phyloP scores from a whole-genome alignment of 1,140 invertebrate species.

The Cydia fagiglandana region DNA sequence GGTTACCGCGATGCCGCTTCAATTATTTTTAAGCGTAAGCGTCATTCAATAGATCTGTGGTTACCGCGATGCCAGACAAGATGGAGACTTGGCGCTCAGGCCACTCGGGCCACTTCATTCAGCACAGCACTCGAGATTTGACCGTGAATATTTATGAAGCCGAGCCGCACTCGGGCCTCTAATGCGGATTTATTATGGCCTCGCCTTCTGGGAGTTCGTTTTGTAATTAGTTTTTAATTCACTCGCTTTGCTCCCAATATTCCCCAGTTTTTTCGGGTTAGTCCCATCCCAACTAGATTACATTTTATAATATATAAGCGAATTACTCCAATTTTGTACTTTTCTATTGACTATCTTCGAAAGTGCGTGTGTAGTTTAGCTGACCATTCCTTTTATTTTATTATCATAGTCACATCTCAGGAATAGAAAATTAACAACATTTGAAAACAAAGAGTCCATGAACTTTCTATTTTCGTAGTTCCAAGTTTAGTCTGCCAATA shows the following conservation, averaged over 20 bases:
- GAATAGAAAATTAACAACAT: background rate
- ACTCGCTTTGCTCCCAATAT: conserved; percentile 22
- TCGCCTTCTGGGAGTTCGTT: conserved; percentile 33
- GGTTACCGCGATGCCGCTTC: too few relatives aligned
- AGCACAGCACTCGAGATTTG: conserved; percentile 38
- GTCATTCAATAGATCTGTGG: too few relatives aligned
- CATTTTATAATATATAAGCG: conserved; percentile 8
- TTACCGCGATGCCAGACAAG: background rate
- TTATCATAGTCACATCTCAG: background rate
- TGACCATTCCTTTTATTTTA: too few relatives aligned
- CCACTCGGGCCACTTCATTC: conserved; percentile 33
- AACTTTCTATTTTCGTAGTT: conserved; percentile 14
- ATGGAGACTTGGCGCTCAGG: background rate
- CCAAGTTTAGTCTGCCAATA: background rate
- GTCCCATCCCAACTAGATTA: background rate
- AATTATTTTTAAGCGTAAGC: too few relatives aligned
- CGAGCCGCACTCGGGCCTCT: conserved; percentile 39
- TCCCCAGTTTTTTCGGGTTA: background rate
- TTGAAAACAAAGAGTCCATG: background rate
- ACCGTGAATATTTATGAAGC: conserved; percentile 63
- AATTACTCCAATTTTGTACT: too few relatives aligned
- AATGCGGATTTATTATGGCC: conserved; percentile 48
- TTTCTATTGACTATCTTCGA: too few relatives aligned
- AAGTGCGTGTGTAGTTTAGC: too few relatives aligned
- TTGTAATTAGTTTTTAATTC: conserved; percentile 36